phyloP scores from a whole-genome alignment of 1,140 invertebrate genomes.

The Macrobrachium nipponense region DNA sequence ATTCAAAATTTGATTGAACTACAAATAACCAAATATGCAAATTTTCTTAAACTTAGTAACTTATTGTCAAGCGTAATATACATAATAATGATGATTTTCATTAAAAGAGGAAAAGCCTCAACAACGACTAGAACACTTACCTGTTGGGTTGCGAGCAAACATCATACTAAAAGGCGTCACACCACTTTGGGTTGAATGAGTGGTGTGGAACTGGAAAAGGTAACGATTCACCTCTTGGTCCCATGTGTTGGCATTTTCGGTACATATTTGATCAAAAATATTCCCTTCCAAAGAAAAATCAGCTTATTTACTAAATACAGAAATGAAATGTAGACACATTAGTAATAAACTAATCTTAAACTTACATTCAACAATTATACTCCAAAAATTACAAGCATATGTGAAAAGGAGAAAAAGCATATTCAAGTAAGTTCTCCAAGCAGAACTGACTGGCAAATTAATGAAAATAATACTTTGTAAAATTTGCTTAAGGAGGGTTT shows the following conservation, averaged over 20 bases:
- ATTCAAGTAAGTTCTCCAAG: too few species aligned
- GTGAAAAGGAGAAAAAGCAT: not conserved
- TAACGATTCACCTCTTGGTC: constrained; percentile 66
- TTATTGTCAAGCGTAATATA: too few species aligned
- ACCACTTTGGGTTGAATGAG: not conserved
- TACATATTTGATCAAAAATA: constrained; percentile 64
- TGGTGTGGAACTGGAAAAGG: constrained; percentile 65
- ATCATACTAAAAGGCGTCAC: constrained; percentile 65
- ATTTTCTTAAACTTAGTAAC: too few species aligned
- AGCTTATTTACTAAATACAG: not conserved
- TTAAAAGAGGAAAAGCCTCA: constrained; percentile 19
- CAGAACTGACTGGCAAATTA: too few species aligned
- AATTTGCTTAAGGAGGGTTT: too few species aligned
- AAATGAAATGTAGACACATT: not conserved
- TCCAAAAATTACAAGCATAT: not conserved
- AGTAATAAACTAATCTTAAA: not conserved
- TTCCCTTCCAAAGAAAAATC: constrained; percentile 50
- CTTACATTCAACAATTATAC: too few species aligned
- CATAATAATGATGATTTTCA: not conserved
- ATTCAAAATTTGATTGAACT: too few species aligned
- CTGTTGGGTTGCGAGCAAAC: constrained; percentile 65
- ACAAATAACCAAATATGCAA: too few species aligned
- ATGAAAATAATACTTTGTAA: too few species aligned
- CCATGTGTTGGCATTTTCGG: constrained; percentile 63
- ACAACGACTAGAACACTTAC: constrained; percentile 5